Conservation (phyloP, 2,113 vertebrate species). For the Brachyhypopomus occidentalis region DNA sequence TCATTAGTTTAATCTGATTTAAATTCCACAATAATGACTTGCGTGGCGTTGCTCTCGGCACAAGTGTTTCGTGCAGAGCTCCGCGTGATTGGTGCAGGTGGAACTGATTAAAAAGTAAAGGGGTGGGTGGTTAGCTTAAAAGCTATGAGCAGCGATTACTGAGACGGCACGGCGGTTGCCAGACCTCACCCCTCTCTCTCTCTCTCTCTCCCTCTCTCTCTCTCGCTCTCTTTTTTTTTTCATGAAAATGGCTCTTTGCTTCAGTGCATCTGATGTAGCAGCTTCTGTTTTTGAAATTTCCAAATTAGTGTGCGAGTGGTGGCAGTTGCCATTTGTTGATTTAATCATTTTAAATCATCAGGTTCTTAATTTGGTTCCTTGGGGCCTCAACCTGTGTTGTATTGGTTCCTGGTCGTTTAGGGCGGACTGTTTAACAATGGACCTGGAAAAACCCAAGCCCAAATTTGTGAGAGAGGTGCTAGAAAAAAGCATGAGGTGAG, state of each 20-base stretch:
- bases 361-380: neutral
- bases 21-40: neutral
- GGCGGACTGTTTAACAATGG: conserved; percentile 91
- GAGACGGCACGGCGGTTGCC: neutral
- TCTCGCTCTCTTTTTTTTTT: too few species aligned
- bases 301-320: too few species aligned
- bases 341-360: neutral
- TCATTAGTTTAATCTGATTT: neutral
- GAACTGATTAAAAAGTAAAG: neutral
- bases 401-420: conserved; percentile 63
- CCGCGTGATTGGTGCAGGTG: neutral
- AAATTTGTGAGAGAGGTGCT: conserved; percentile 98
- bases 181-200: neutral
- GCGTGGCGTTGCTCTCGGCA: neutral
- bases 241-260: too few species aligned
- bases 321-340: too few species aligned
- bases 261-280: too few species aligned
- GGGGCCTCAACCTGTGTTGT: neutral
- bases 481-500: conserved; percentile 94
- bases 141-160: neutral
- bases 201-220: too few species aligned
- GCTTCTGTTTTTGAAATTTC: too few species aligned
- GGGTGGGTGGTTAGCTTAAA: neutral
- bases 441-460: conserved; percentile 91
- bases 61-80: neutral